These are phyloP conservation scores for Popillia japonica DNA, from an alignment of 1,140 invertebrate species.

Conservation along the genomic window DNA sequence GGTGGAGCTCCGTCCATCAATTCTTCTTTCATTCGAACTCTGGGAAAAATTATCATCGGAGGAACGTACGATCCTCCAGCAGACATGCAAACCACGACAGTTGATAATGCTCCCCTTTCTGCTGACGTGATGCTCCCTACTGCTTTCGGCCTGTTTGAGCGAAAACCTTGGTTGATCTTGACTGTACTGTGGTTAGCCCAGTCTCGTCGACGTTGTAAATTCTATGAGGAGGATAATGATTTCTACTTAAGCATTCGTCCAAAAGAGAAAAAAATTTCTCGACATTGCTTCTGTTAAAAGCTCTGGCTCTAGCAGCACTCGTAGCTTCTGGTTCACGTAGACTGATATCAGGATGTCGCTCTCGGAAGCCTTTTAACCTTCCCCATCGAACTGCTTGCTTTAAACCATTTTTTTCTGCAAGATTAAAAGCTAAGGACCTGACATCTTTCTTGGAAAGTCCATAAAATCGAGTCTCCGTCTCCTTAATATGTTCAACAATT, in stretches of 20 bases:
- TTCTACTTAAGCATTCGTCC: background rate
- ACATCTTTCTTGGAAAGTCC: background rate
- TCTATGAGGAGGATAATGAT: conserved; percentile 38
- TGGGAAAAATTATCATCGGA: conserved; percentile 4
- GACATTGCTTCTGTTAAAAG: conserved; percentile 55
- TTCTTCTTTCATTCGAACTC: conserved; percentile 52
- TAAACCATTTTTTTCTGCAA: background rate
- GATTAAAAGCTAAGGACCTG: background rate
- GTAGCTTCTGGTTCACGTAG: conserved; percentile 55
- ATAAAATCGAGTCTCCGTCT: background rate
- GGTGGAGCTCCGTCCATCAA: conserved; percentile 55
- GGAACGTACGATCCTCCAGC: conserved; percentile 19
- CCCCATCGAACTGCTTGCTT: background rate
- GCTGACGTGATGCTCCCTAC: conserved; percentile 52
- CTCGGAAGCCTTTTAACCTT: background rate
- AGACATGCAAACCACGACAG: conserved; percentile 17
- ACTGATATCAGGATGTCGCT: conserved; percentile 48
- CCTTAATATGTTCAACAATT: background rate
- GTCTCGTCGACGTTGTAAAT: conserved; percentile 59
- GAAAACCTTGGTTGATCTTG: conserved; percentile 53
- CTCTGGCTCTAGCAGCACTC: conserved; percentile 53
- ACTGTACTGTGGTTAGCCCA: conserved; percentile 53
- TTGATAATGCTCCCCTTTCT: conserved; percentile 19
- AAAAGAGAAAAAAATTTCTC: conserved; percentile 47
- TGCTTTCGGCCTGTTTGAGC: conserved; percentile 53